These are phyloP conservation scores for Setophaga coronata DNA, from an alignment of 2,113 vertebrate species.

Conservation along the genomic window DNA sequence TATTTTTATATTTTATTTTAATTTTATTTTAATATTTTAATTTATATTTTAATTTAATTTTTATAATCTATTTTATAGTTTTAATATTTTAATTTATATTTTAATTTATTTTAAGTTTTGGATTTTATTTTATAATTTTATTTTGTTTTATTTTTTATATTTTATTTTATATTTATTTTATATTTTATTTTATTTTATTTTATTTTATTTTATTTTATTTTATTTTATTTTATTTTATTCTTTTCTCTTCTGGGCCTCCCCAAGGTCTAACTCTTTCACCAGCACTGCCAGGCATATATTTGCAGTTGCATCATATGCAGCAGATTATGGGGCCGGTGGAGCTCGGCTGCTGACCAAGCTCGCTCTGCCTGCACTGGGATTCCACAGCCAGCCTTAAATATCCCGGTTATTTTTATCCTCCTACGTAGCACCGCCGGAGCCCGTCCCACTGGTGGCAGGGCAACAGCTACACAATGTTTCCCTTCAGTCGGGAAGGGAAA, in stretches of 20 bases:
- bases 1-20: neutral
- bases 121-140: no score
- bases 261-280: slow-evolving; percentile 39
- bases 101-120: neutral
- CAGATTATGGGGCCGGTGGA: slow-evolving; percentile 49
- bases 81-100: no score
- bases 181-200: neutral
- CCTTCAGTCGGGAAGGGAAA: slow-evolving; percentile 93
- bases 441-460: slow-evolving; percentile 81
- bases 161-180: neutral
- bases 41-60: no score
- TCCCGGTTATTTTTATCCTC: slow-evolving; percentile 98
- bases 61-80: no score
- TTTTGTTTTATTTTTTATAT: neutral
- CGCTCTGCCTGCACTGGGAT: slow-evolving; percentile 88
- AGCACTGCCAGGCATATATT: slow-evolving; percentile 8
- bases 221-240: neutral
- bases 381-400: slow-evolving; percentile 97
- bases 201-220: no score
- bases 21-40: no score
- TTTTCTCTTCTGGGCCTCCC: neutral
- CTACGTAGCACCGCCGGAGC: slow-evolving; percentile 84
- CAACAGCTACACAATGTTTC: slow-evolving; percentile 88
- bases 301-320: slow-evolving; percentile 68
- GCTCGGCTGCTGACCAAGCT: slow-evolving; percentile 81